A percentile compares a stretch with the other conserved stretches of the same genome.
Conservation (phyloP, 2,113 vertebrate genomes). For the Hydropotes inermis region DNA sequence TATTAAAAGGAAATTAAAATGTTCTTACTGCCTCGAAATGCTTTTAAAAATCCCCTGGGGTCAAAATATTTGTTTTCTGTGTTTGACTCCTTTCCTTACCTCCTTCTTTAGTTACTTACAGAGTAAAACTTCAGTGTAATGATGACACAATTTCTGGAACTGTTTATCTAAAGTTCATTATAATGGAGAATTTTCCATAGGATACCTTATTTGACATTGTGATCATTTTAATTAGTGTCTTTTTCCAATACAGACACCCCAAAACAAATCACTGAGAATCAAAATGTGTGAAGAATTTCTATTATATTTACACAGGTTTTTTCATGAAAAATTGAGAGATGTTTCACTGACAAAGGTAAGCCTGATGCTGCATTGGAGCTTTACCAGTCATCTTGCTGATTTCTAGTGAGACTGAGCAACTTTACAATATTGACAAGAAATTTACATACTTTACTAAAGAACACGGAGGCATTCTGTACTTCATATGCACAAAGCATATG, state of each 20-base stretch:
- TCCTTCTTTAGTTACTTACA: neutral
- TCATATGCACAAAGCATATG: neutral
- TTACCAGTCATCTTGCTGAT: neutral
- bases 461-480: neutral
- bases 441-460: neutral
- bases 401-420: neutral
- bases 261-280: neutral
- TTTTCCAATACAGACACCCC: neutral
- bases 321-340: neutral
- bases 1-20: neutral
- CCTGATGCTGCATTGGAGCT: neutral
- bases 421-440: neutral
- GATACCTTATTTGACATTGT: neutral
- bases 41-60: neutral
- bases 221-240: neutral
- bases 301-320: neutral
- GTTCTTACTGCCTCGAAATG: neutral
- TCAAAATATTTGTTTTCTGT: neutral
- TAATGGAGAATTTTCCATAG: rapidly evolving
- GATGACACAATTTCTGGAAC: neutral
- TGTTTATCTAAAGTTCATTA: neutral
- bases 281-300: neutral
- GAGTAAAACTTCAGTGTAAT: neutral
- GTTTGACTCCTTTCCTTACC: neutral
- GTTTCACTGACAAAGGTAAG: neutral